These are phyloP conservation scores for Matsumurasca onukii DNA, from an alignment of 1,140 invertebrate genomes.

Conservation along the genomic window DNA sequence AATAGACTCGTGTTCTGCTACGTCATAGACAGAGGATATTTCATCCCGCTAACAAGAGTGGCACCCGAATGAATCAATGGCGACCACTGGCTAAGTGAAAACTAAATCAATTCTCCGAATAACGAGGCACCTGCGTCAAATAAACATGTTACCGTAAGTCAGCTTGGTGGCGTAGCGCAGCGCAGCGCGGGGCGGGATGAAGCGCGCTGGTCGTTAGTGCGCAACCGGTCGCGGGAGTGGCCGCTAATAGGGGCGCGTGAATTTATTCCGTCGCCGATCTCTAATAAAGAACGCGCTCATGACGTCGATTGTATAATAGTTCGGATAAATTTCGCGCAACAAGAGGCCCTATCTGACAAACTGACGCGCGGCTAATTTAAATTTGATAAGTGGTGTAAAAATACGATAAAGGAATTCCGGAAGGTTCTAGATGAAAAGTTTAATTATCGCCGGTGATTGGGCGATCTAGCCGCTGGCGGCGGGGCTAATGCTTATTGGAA, in stretches of 20 bases:
- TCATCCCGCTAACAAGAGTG: slow-evolving; percentile 5
- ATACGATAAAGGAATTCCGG: slow-evolving; percentile 24
- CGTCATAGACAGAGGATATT: not conserved
- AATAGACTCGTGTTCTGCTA: too few relatives aligned
- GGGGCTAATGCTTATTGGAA: slow-evolving; percentile 30
- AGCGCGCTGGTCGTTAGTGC: not conserved
- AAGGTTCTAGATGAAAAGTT: slow-evolving; percentile 25
- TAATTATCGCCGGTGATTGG: slow-evolving; percentile 9
- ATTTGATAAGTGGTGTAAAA: slow-evolving; percentile 26
- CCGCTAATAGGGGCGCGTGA: slow-evolving; percentile 12
- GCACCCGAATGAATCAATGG: slow-evolving; percentile 20
- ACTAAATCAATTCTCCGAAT: slow-evolving; percentile 10
- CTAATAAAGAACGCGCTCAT: slow-evolving; percentile 14
- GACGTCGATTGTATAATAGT: slow-evolving; percentile 26
- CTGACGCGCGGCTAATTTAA: slow-evolving; percentile 17
- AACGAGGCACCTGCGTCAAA: slow-evolving; percentile 3
- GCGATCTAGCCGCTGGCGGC: not conserved
- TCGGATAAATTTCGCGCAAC: slow-evolving; percentile 17
- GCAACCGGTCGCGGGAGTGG: not conserved
- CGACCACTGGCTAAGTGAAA: slow-evolving; percentile 19
- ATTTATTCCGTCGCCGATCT: slow-evolving; percentile 25
- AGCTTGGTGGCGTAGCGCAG: not conserved
- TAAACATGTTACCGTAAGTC: slow-evolving; percentile 14
- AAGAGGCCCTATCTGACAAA: slow-evolving; percentile 1
- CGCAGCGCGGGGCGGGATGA: not conserved